Evolutionary conservation across 2,113 vertebrate genomes (phyloP), one percentile per base, ranked within the genome.

Genomic region (Pollimyrus isidori): DNA sequence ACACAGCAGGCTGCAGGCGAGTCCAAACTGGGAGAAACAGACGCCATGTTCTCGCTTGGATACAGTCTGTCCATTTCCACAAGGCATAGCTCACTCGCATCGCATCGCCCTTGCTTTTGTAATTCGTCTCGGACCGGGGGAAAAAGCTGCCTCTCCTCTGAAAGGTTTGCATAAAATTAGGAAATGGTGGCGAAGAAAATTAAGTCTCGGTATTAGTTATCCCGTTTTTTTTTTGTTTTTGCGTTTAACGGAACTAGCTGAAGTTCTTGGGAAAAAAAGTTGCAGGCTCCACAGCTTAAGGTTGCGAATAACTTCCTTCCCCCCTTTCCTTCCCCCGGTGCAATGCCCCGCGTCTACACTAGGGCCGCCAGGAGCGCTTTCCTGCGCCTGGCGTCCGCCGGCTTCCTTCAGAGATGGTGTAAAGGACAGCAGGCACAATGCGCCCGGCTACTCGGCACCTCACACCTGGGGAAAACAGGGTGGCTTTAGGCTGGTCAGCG

Each of bases 71-170:
- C 95, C 96, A 95, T 96, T 96, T 95, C 95, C 93, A 95, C 93
- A 93, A 95, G 94, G 95, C 96, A 96, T 96, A 90, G 96, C 96
- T 95, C 94, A 96, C 91, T 96, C 95, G 94, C 95, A 95, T 94
- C 95, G 92, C 96, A 95, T 96, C 94, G 95, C 95, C 95, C 92
- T 92, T 91, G 94, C 92, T 93, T 93, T 93, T 93, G 90, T 90
- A 95, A 95, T 92, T 92, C 92, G 93, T 94, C 93, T 94, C 95
- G 92, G 91, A 62, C 84, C 88, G 93, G 90, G 92, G 91, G 92
- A 80, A 93, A 84, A 46, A 91, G 76, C 88, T 83, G 89, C 92
- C 90, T 90, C 90, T 39, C 42, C 90, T 88, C 42, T 84, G 21
- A 85, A 87, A 87, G 92, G 53, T 86, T 89, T 89, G 95, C 94